phyloP scores from a whole-genome alignment of 1,140 invertebrate genomes.

The Zaprionus nigranus region DNA sequence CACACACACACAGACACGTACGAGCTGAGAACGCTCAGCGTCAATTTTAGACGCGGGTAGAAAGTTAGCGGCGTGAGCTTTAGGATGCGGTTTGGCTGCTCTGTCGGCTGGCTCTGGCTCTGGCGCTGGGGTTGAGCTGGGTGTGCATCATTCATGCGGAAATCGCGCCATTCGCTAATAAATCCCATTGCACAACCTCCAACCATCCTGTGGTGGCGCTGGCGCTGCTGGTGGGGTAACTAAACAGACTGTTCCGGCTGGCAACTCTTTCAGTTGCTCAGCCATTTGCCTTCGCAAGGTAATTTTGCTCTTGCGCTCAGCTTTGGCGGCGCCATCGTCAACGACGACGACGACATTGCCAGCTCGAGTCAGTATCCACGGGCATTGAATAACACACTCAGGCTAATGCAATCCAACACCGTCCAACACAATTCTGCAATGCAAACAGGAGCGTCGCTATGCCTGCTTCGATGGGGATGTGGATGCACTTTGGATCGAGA shows the following conservation, averaged over 20 bases:
- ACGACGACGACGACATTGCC: constrained; percentile 11
- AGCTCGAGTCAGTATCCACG: constrained; percentile 18
- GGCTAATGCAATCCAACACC: constrained; percentile 70
- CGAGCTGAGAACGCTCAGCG: constrained; percentile 27
- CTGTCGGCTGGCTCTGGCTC: constrained; percentile 13
- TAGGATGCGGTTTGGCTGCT: constrained; percentile 21
- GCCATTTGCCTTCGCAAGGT: constrained; percentile 49
- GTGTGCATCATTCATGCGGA: constrained; percentile 65
- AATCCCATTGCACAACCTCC: constrained; percentile 65
- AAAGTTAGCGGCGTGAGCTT: constrained; percentile 11
- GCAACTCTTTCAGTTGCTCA: constrained; percentile 39
- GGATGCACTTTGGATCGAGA: constrained; percentile 97
- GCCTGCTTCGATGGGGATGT: constrained; percentile 97
- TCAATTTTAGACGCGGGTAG: constrained; percentile 7
- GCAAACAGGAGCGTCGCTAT: constrained; percentile 89
- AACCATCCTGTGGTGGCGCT: neutral
- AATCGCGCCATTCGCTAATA: constrained; percentile 72
- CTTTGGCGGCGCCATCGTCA: neutral
- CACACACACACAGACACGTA: neutral
- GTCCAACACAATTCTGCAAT: constrained; percentile 8
- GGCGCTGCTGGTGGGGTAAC: neutral
- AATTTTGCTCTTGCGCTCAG: constrained; percentile 45
- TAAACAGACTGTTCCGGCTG: constrained; percentile 31
- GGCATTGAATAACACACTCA: constrained; percentile 76
- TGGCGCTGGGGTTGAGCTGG: constrained; percentile 14